A percentile compares a stretch with the other conserved stretches of the same genome.
These are phyloP conservation scores for Chrysomela aeneicollis DNA, from an alignment of 2,888 invertebrate species.

Conservation along the genomic window DNA sequence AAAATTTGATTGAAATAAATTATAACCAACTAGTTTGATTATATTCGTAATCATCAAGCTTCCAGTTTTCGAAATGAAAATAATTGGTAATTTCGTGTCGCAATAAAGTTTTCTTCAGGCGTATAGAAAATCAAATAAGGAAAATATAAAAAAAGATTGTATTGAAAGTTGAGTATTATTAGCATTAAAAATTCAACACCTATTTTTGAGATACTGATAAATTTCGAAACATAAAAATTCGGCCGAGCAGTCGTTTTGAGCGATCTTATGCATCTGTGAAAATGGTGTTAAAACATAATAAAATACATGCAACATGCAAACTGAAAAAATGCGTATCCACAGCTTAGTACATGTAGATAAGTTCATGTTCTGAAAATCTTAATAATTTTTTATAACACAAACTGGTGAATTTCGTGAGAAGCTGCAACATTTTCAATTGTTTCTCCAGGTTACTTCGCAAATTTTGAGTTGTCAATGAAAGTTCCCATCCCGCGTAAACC, in stretches of 20 bases:
- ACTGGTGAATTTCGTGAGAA: too few relatives aligned
- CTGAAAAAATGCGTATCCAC: constrained; percentile 45
- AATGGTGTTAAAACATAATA: constrained; percentile 53
- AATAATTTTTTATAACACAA: constrained; percentile 24
- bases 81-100: neutral
- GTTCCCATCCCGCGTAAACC: constrained; percentile 24
- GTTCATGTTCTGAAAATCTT: constrained; percentile 11
- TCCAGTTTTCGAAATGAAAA: neutral
- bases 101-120: too few relatives aligned
- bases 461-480: too few relatives aligned
- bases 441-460: too few relatives aligned
- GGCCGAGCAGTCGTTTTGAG: constrained; percentile 61
- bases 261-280: constrained; percentile 63
- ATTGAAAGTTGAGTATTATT: neutral
- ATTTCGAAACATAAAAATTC: constrained; percentile 50
- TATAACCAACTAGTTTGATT: neutral
- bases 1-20: constrained; percentile 28
- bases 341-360: constrained; percentile 44
- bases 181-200: constrained; percentile 15
- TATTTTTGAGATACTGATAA: constrained; percentile 30
- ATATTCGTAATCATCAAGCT: neutral
- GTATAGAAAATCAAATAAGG: too few relatives aligned
- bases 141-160: too few relatives aligned
- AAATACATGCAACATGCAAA: constrained; percentile 58
- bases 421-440: neutral